Percentiles rank a stretch among this genome's conserved stretches.
These are phyloP conservation scores for Calameuta idolon DNA, from an alignment of 2,888 invertebrate species.

Conservation along the genomic window DNA sequence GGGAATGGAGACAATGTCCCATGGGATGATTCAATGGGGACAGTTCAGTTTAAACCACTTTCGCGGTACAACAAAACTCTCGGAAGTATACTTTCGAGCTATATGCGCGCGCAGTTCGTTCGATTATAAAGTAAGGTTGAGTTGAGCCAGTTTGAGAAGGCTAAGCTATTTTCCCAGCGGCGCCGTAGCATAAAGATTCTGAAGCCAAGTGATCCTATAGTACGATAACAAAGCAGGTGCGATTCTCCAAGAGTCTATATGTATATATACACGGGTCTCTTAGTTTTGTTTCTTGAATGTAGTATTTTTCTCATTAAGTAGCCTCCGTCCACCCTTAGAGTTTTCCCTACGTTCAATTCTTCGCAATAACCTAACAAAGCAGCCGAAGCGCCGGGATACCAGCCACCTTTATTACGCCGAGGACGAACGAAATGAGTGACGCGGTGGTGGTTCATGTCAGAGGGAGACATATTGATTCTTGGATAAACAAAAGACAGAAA, in stretches of 20 bases:
- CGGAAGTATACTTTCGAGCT: background rate
- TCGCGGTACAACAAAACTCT: background rate
- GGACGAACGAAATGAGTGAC: conserved; percentile 26
- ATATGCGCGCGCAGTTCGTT: background rate
- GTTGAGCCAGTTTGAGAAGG: background rate
- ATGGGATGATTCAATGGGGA: conserved; percentile 35
- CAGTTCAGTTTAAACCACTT: conserved; percentile 29
- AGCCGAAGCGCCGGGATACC: conserved; percentile 10
- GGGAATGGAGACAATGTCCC: conserved; percentile 34
- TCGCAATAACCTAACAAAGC: conserved; percentile 6
- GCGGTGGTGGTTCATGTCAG: conserved; percentile 20
- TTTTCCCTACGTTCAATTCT: background rate
- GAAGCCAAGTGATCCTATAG: background rate
- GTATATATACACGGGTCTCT: conserved; percentile 10
- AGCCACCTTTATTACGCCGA: conserved; percentile 15
- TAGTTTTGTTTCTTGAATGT: background rate
- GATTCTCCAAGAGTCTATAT: conserved; percentile 22
- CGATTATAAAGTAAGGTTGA: background rate
- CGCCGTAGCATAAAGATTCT: background rate
- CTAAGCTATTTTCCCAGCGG: background rate
- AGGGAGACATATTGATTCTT: conserved; percentile 30
- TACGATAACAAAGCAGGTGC: background rate
- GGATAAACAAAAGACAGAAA: conserved; percentile 32
- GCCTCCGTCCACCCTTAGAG: background rate
- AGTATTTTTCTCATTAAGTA: conserved; percentile 30